Base-by-base conservation (phyloP, 2,888 invertebrate species). In the Spatulosminthurus flaviceps region DNA sequence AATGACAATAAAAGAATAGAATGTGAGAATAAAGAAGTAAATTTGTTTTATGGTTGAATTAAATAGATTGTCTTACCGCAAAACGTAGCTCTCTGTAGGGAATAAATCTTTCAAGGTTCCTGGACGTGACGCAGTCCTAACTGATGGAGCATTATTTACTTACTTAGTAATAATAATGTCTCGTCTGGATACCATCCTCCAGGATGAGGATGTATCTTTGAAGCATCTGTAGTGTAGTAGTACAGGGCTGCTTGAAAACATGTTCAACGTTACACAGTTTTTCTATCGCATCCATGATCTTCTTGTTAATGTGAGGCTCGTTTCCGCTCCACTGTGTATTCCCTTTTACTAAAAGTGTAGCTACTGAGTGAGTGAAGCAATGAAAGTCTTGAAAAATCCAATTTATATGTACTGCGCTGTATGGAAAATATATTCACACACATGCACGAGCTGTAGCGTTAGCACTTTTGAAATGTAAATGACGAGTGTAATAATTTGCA, bases 1-100 rank as follows among this genome's bases (percentile, higher is more conserved):
- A 51, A 51, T 51, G 5, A 51, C 51, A 51, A 51, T 51, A 51
- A 51, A 51, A 51, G 51, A n/a, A n/a, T n/a, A 51, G 7, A 11
- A n/a, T 51, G 7, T 51, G 51, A 19, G 51, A 51, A 19, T 2
- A 51, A 51, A 51, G n/a, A 16, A 51, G 16, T 51, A 51, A 13
- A 51, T 51, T 51, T 51, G n/a, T 51, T 51, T 51, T 51, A 51
- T 51, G 51, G 51, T 51, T 51, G 51, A 19, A 51, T 13, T 51
- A 51, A 51, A 51, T 51, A 19, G 51, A 51, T 5, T 51, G 16
- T 51, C 51, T 51, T 51, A 51, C 51, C 51, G 51, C 51, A 51
- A 51, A 51, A 51, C n/a, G 51, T 9, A 51, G 16, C 51, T 51
- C 13, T 41, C 16, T 9, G n/a, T 16, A 51, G 51, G 51, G 51